Conservation (phyloP, 2,113 vertebrate genomes). For the Melanocharis versteri region DNA sequence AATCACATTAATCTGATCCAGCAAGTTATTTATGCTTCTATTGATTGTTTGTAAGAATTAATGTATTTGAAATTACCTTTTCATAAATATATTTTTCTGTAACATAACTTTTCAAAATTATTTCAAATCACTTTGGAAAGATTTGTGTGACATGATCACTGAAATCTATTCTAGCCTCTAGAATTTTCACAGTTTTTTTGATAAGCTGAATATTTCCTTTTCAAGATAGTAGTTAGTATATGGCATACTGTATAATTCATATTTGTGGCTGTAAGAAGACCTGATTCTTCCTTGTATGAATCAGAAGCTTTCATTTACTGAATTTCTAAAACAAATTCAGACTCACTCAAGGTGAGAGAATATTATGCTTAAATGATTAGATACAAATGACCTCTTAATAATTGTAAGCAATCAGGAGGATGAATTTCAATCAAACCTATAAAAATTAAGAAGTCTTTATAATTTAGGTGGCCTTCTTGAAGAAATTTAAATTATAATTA, state of each 20-base stretch:
- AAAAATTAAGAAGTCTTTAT: neutral
- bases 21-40: neutral
- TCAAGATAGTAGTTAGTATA: neutral
- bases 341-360: neutral
- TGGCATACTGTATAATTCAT: neutral
- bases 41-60: neutral
- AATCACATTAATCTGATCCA: neutral
- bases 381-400: neutral
- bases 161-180: neutral
- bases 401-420: neutral
- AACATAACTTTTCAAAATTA: neutral
- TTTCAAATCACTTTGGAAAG: neutral
- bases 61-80: neutral
- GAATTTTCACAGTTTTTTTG: neutral
- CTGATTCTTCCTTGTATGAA: neutral
- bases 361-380: neutral
- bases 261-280: neutral
- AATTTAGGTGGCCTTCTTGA: neutral
- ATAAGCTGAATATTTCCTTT: neutral
- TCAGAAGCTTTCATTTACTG: neutral
- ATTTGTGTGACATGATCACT: neutral
- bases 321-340: neutral
- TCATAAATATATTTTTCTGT: neutral
- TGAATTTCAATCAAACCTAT: neutral
- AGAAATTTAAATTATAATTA: neutral